phyloP scores from a whole-genome alignment of 2,113 vertebrate genomes.

The Oryzias celebensis region DNA sequence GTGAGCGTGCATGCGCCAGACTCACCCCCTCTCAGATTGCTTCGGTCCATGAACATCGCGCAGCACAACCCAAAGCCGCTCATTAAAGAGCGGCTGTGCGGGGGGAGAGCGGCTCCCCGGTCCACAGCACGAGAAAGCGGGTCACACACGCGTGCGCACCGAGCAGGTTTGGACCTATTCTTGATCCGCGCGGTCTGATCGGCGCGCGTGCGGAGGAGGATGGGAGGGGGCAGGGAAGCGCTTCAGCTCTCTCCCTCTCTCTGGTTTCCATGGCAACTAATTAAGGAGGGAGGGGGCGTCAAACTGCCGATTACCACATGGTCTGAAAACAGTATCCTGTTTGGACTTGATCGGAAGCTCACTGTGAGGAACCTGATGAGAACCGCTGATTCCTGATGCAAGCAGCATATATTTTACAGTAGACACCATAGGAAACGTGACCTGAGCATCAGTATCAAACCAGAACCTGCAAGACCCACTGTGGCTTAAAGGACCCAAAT shows the following conservation, averaged over 20 bases:
- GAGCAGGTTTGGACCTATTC: slow-evolving; percentile 16
- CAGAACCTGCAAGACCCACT: no score
- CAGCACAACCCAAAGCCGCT: slow-evolving; percentile 82
- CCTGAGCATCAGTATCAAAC: no score
- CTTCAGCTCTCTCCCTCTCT: not conserved
- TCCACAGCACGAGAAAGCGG: slow-evolving; percentile 62
- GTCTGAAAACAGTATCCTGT: no score
- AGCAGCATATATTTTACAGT: no score
- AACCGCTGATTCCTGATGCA: no score
- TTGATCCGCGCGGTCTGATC: slow-evolving; percentile 44
- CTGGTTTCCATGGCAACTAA: slow-evolving; percentile 12
- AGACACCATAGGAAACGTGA: no score
- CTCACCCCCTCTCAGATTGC: slow-evolving; percentile 80
- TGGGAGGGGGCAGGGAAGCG: slow-evolving; percentile 10
- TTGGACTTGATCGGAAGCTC: no score
- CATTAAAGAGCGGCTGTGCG: slow-evolving; percentile 76
- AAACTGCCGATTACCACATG: no score
- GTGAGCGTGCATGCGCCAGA: slow-evolving; percentile 3
- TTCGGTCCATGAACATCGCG: slow-evolving; percentile 85
- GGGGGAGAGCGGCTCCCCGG: slow-evolving; percentile 71
- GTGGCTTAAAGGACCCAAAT: no score
- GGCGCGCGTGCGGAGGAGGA: slow-evolving; percentile 41
- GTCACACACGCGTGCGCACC: slow-evolving; percentile 15
- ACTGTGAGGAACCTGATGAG: no score
- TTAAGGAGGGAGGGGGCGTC: no score